phyloP scores from a whole-genome alignment of 1,140 invertebrate species.

The Ceratina australensis region DNA sequence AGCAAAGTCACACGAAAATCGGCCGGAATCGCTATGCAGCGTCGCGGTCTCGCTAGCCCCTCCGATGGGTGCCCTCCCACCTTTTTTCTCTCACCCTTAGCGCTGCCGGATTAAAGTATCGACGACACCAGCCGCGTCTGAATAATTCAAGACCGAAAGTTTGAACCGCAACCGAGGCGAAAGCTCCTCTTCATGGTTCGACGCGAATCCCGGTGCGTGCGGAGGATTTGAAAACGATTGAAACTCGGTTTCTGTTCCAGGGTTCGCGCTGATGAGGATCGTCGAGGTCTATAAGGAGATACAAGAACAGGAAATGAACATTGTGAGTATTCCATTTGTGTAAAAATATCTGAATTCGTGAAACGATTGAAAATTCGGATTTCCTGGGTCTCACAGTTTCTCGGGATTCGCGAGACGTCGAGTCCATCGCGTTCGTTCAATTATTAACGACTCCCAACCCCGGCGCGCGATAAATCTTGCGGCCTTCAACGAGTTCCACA shows the following conservation, averaged over 20 bases:
- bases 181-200: constrained; percentile 28
- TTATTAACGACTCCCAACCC: neutral
- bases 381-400: too few relatives aligned
- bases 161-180: constrained; percentile 57
- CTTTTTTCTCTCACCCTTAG: constrained; percentile 14
- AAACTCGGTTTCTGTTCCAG: constrained; percentile 81
- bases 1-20: constrained; percentile 54
- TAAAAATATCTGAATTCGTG: too few relatives aligned
- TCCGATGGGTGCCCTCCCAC: constrained; percentile 11
- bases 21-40: constrained; percentile 36
- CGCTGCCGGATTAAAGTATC: constrained; percentile 77
- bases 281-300: constrained; percentile 95
- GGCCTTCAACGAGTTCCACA: neutral
- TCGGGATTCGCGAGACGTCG: too few relatives aligned
- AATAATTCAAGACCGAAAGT: constrained; percentile 78
- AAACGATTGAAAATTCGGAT: too few relatives aligned
- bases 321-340: constrained; percentile 84
- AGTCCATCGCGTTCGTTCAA: neutral
- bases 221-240: constrained; percentile 27
- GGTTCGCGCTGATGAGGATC: constrained; percentile 92
- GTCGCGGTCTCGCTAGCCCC: constrained; percentile 18
- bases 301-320: constrained; percentile 95
- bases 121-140: constrained; percentile 69
- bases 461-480: constrained; percentile 8
- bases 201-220: constrained; percentile 10